A percentile compares a stretch with the other conserved stretches of the same genome.
Evolutionary conservation across 2,113 vertebrate species (phyloP).

Genomic region (Helogale parvula): DNA sequence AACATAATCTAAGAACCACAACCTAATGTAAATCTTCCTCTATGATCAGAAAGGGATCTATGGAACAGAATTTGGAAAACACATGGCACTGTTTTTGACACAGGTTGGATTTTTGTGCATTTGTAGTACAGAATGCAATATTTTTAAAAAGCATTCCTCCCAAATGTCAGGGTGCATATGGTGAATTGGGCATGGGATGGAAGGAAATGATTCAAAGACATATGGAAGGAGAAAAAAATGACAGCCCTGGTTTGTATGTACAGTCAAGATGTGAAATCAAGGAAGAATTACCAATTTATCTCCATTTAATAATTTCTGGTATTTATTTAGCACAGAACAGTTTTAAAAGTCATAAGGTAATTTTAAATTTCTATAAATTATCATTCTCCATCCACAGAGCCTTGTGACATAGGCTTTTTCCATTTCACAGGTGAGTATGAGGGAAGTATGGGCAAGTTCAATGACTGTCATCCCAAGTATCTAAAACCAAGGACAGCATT

Average conservation of each 20-base stretch:
- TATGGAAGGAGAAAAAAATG: not conserved
- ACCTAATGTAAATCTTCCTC: not conserved
- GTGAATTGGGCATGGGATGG: not conserved
- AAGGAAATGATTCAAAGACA: not conserved
- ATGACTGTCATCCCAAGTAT: not conserved
- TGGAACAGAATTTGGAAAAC: conserved; percentile 12
- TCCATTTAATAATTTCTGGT: not conserved
- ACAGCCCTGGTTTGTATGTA: not conserved
- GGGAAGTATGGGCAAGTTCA: not conserved
- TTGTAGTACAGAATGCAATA: not conserved
- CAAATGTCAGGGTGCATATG: not conserved
- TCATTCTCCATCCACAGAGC: not conserved
- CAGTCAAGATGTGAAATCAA: not conserved
- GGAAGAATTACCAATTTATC: not conserved
- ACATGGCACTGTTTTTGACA: not conserved
- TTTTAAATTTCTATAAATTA: not conserved
- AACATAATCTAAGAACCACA: not conserved
- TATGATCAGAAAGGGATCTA: not conserved
- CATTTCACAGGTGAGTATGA: not conserved
- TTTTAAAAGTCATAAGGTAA: not conserved
- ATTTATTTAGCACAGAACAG: not conserved
- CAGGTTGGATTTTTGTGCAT: not conserved
- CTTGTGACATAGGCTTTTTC: not conserved
- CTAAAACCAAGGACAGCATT: not conserved
- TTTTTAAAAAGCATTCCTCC: not conserved